Conservation (phyloP, 1,140 invertebrate species). For the Lordiphosa mommai region DNA sequence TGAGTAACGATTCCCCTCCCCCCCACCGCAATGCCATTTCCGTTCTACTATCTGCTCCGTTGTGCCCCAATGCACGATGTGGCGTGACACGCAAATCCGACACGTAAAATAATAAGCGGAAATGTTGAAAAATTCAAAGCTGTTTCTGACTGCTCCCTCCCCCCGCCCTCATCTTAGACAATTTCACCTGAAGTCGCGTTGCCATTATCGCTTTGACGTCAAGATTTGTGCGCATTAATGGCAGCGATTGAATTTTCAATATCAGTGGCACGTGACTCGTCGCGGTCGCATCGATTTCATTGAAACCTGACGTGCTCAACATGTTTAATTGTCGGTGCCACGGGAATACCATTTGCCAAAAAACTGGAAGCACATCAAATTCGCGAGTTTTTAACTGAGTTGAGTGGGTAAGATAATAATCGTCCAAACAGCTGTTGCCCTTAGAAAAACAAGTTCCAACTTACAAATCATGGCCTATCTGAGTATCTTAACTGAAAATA, state of each 20-base stretch:
- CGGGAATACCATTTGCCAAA: too few relatives aligned
- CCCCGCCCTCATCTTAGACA: neutral
- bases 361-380: too few relatives aligned
- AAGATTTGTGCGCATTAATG: conserved; percentile 75
- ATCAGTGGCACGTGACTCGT: conserved; percentile 67
- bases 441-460: too few relatives aligned
- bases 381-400: too few relatives aligned
- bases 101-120: conserved; percentile 77
- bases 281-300: conserved; percentile 52
- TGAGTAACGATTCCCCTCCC: neutral
- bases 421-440: too few relatives aligned
- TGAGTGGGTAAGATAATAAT: too few relatives aligned
- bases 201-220: conserved; percentile 70
- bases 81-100: conserved; percentile 66
- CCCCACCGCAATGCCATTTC: neutral
- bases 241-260: conserved; percentile 73
- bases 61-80: conserved; percentile 27
- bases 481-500: too few relatives aligned
- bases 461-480: too few relatives aligned
- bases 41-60: neutral
- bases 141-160: conserved; percentile 31
- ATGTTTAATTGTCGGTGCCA: conserved; percentile 58
- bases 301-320: conserved; percentile 70
- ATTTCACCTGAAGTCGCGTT: conserved; percentile 22
- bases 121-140: conserved; percentile 78